Evolutionary conservation across 2,888 invertebrate genomes (phyloP).

Genomic region (Mesorhabditis spiculigera): DNA sequence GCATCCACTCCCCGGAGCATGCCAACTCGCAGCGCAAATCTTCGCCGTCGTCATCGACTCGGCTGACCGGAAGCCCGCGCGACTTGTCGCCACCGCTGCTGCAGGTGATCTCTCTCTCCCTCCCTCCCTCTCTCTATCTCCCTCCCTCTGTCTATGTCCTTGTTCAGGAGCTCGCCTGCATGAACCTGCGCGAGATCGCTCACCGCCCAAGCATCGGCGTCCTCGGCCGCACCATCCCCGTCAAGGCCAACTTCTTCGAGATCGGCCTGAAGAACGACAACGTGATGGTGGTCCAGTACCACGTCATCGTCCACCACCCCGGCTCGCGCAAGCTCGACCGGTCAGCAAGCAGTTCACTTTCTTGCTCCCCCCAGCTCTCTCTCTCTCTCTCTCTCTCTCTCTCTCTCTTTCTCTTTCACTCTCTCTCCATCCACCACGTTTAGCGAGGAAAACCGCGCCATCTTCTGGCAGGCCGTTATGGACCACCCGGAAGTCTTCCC

Average conservation of each 20-base stretch:
- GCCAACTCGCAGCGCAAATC: constrained; percentile 15
- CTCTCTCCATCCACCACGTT: constrained; percentile 8
- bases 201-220: constrained; percentile 41
- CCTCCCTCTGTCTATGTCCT: neutral
- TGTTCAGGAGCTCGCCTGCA: constrained; percentile 37
- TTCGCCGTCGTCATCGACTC: constrained; percentile 13
- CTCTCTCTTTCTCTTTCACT: neutral
- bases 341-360: constrained; percentile 17
- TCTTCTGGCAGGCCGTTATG: constrained; percentile 52
- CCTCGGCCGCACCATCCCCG: constrained; percentile 37
- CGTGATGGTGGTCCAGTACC: constrained; percentile 49
- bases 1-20: constrained; percentile 15
- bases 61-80: constrained; percentile 18
- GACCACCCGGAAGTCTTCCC: constrained; percentile 40
- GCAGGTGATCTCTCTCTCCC: constrained; percentile 8
- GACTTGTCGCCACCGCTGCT: constrained; percentile 23
- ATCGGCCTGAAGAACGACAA: constrained; percentile 33
- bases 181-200: constrained; percentile 40
- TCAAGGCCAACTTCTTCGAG: constrained; percentile 50
- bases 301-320: constrained; percentile 51
- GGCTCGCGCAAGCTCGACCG: constrained; percentile 46
- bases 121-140: neutral
- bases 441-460: constrained; percentile 49
- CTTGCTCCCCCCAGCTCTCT: neutral
- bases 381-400: neutral